Evolutionary conservation across 2,888 invertebrate species (phyloP).

Genomic region (Nysson spinosus): DNA sequence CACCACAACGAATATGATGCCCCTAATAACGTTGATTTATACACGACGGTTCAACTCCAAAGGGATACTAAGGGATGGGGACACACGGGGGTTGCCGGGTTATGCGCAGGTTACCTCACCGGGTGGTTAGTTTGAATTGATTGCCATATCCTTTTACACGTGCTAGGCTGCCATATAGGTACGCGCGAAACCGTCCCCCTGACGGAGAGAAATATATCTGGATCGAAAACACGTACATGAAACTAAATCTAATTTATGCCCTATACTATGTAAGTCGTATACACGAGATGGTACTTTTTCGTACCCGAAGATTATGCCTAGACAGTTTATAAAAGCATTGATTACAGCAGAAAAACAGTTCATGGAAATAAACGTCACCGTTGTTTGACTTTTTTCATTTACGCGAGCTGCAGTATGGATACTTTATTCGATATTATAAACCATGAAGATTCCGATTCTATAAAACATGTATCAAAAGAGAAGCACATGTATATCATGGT

Average conservation of each 20-base stretch:
- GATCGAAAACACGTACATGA: constrained; percentile 46
- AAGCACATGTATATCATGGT: too few relatives aligned
- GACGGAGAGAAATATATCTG: constrained; percentile 49
- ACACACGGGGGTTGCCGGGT: constrained; percentile 57
- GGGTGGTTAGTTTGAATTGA: constrained; percentile 75
- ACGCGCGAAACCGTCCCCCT: constrained; percentile 47
- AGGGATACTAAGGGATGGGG: constrained; percentile 56
- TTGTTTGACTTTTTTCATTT: too few relatives aligned
- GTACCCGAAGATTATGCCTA: too few relatives aligned
- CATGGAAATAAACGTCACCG: too few relatives aligned
- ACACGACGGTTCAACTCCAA: constrained; percentile 67
- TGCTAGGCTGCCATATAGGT: constrained; percentile 55
- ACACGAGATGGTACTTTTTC: not conserved
- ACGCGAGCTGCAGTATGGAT: too few relatives aligned
- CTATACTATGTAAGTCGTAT: constrained; percentile 8
- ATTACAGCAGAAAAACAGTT: too few relatives aligned
- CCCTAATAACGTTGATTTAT: constrained; percentile 77
- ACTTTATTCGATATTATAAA: too few relatives aligned
- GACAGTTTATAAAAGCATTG: too few relatives aligned
- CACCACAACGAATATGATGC: constrained; percentile 72
- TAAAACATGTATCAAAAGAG: too few relatives aligned
- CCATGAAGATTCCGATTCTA: too few relatives aligned
- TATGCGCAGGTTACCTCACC: constrained; percentile 66
- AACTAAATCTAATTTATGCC: constrained; percentile 39
- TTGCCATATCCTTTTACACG: constrained; percentile 75